Conservation (phyloP, 1,140 invertebrate genomes). For the Cherax quadricarinatus region DNA sequence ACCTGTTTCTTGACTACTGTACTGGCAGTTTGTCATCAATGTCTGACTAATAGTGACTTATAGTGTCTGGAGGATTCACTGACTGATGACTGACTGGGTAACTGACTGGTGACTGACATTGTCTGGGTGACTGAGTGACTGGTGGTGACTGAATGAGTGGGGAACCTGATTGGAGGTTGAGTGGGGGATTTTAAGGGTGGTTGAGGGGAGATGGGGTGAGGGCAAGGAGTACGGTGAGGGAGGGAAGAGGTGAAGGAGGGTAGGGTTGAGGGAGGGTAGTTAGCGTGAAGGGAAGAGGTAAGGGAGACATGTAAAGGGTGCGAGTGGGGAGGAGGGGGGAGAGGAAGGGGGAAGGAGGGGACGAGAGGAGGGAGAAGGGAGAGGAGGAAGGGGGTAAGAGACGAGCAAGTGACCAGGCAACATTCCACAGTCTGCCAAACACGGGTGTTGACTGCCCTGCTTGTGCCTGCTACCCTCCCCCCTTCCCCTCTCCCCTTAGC, state of each 20-base stretch:
- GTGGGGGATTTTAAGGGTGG: too few relatives aligned
- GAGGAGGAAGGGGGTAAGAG: background rate
- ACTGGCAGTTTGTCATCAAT: too few relatives aligned
- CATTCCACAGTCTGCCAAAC: conserved; percentile 54
- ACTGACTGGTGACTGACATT: too few relatives aligned
- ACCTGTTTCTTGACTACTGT: too few relatives aligned
- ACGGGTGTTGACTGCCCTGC: conserved; percentile 53
- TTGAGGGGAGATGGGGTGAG: too few relatives aligned
- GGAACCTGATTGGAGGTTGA: too few relatives aligned
- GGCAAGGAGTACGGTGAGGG: too few relatives aligned
- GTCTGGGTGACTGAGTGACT: too few relatives aligned
- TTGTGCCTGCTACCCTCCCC: conserved; percentile 1
- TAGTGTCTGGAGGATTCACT: too few relatives aligned
- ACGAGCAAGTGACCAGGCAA: conserved; percentile 50
- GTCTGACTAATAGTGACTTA: too few relatives aligned
- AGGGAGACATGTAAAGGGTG: background rate
- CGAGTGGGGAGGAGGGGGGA: background rate
- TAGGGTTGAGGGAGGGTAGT: background rate
- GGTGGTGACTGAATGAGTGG: too few relatives aligned
- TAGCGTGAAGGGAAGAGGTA: background rate
- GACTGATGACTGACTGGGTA: too few relatives aligned
- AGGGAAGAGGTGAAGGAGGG: background rate
- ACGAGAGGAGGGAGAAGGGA: background rate
- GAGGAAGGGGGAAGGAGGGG: background rate
- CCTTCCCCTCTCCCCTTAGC: background rate